Evolutionary conservation across 2,797 vertebrate species (phyloP).

Genomic region (Takifugu ocellatus): DNA sequence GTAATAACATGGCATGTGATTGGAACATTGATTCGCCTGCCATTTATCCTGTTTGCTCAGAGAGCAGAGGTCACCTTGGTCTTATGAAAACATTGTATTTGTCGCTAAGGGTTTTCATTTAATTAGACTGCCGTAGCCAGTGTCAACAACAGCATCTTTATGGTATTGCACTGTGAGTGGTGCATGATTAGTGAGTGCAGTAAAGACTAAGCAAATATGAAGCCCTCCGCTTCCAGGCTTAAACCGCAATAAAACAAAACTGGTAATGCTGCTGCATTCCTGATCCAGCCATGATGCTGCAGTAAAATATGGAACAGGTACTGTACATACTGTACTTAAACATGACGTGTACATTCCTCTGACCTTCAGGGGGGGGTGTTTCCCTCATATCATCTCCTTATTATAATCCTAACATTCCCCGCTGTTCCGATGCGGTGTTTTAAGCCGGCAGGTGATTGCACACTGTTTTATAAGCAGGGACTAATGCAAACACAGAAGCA

Average conservation of each 20-base stretch:
- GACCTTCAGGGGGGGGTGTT: not conserved
- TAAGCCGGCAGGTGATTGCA: conserved; percentile 10
- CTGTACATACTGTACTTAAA: too few relatives aligned
- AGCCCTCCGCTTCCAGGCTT: too few relatives aligned
- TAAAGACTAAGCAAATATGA: conserved; percentile 26
- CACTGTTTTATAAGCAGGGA: conserved; percentile 9
- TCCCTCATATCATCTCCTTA: conserved; percentile 14
- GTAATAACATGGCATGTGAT: conserved; percentile 16
- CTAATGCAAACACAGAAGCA: not conserved
- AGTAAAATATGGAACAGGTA: too few relatives aligned
- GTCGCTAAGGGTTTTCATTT: conserved; percentile 13
- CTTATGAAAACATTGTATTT: conserved; percentile 29
- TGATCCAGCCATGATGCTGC: conserved; percentile 22
- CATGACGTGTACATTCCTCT: conserved; percentile 1
- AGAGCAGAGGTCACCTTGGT: conserved; percentile 22
- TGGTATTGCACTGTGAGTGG: conserved; percentile 8
- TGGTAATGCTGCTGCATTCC: conserved; percentile 39
- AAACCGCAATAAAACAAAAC: conserved; percentile 4
- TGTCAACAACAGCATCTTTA: conserved; percentile 40
- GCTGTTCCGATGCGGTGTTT: not conserved
- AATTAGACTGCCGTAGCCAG: conserved; percentile 27
- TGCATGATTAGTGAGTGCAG: conserved; percentile 14
- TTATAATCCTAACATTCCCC: conserved; percentile 9
- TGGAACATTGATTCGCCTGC: conserved; percentile 39
- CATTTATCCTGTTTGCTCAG: conserved; percentile 33